Conservation (phyloP, 2,888 invertebrate species). For the Selenia dentaria region DNA sequence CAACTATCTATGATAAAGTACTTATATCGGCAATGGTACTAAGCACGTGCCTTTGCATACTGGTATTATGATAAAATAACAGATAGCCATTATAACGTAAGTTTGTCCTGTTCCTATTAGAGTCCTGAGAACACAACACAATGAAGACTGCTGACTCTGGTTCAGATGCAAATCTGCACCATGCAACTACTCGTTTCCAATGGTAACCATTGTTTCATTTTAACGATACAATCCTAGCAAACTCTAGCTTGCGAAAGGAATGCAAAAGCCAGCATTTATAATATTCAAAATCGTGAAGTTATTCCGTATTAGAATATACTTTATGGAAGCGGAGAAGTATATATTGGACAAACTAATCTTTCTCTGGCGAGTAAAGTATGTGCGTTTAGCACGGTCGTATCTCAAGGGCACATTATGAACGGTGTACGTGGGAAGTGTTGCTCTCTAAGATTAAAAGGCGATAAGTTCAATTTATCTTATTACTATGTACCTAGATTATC, state of each 20-base stretch:
- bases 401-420: constrained; percentile 51
- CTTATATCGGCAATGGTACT: constrained; percentile 58
- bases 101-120: constrained; percentile 54
- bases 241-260: constrained; percentile 52
- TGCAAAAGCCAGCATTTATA: constrained; percentile 27
- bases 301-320: constrained; percentile 17
- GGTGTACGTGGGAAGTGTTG: constrained; percentile 51
- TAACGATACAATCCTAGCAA: constrained; percentile 59
- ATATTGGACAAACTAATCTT: constrained; percentile 12
- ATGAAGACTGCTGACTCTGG: constrained; percentile 58
- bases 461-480: constrained; percentile 69
- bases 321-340: constrained; percentile 16
- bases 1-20: too few species aligned
- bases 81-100: constrained; percentile 65
- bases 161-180: constrained; percentile 61
- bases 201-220: constrained; percentile 63
- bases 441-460: constrained; percentile 57
- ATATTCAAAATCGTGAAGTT: constrained; percentile 13
- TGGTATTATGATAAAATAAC: constrained; percentile 46
- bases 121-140: constrained; percentile 51
- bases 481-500: constrained; percentile 45
- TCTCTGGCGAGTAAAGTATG: constrained; percentile 31
- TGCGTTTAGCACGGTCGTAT: constrained; percentile 45
- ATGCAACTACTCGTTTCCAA: constrained; percentile 57
- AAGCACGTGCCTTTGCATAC: constrained; percentile 71